These are phyloP conservation scores for Apus apus DNA, from an alignment of 2,113 vertebrate genomes.

Conservation along the genomic window DNA sequence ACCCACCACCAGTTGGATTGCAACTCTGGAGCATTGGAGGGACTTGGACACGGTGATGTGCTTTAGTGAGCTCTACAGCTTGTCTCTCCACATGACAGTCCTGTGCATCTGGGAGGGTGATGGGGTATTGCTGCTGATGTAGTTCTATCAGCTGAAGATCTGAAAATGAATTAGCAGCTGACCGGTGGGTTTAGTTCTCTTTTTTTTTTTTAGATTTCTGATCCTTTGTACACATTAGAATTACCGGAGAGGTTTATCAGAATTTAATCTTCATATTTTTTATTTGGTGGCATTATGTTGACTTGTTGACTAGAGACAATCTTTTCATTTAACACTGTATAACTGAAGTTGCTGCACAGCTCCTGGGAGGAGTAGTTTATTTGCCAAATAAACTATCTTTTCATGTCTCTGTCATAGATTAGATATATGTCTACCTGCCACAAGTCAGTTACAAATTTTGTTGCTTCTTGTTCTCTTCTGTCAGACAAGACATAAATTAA, in stretches of 20 bases:
- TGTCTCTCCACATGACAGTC: not conserved
- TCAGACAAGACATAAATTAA: slow-evolving; percentile 34
- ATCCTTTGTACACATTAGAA: not conserved
- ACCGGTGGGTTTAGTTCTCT: not conserved
- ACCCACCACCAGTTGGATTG: not conserved
- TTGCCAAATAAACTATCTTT: slow-evolving; percentile 18
- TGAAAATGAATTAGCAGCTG: not conserved
- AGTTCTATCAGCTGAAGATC: not conserved
- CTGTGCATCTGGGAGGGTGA: not conserved
- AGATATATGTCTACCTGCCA: not conserved
- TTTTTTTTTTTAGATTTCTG: not conserved
- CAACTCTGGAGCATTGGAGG: not conserved
- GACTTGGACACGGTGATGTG: not conserved
- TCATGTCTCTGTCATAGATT: slow-evolving; percentile 14
- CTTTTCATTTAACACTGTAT: not conserved
- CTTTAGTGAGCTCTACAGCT: not conserved
- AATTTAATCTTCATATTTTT: not conserved
- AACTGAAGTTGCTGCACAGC: not conserved
- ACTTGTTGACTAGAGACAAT: not conserved
- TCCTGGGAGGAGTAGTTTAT: not conserved
- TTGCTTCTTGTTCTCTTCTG: not conserved
- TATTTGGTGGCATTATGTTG: not conserved
- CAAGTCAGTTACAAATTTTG: not conserved
- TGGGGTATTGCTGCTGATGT: not conserved
- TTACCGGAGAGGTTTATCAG: not conserved